phyloP scores from a whole-genome alignment of 1,140 invertebrate species.

The Camponotus pennsylvanicus region DNA sequence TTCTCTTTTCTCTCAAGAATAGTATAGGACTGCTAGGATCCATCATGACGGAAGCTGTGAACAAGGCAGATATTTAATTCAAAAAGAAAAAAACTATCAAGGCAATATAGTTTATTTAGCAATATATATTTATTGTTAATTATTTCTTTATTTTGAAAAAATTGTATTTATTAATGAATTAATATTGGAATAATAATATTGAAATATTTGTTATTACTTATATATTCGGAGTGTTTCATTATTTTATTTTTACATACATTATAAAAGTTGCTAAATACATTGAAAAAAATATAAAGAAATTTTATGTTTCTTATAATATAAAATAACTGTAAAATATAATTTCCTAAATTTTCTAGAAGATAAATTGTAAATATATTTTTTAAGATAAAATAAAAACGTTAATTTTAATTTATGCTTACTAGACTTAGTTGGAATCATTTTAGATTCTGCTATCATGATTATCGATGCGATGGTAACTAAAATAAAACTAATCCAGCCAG shows the following conservation, averaged over 20 bases:
- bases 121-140: background rate
- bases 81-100: background rate
- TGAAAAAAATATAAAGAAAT: background rate
- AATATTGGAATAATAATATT: no score
- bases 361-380: background rate
- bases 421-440: conserved; percentile 60
- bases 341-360: background rate
- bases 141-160: background rate
- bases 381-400: background rate
- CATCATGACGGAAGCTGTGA: conserved; percentile 75
- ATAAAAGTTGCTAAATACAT: background rate
- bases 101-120: no score
- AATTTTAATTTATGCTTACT: conserved; percentile 60
- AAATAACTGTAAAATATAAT: background rate
- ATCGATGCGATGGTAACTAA: conserved; percentile 56
- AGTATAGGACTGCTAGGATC: conserved; percentile 69
- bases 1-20: conserved; percentile 75
- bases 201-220: background rate
- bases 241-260: background rate
- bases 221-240: background rate
- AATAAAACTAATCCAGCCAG: conserved; percentile 53
- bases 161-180: background rate
- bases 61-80: background rate
- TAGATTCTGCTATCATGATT: conserved; percentile 41
- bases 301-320: background rate